These are phyloP conservation scores for Aurelia sp. DNA, from an alignment of 30 jellyfish, hydroid and myxozoan species.

Conservation along the genomic window DNA sequence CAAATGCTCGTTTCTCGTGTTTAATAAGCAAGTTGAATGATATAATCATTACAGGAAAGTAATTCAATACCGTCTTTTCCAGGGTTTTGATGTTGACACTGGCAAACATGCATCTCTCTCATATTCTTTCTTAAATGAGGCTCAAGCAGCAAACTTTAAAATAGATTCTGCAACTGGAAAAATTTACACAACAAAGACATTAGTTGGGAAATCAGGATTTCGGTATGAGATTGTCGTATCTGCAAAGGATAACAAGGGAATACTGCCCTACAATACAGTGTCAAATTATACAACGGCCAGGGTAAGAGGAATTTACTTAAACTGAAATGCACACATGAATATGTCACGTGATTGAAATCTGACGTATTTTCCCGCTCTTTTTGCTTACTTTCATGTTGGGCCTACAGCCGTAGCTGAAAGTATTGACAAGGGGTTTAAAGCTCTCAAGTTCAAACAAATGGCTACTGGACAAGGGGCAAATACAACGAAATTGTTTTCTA, in stretches of 20 bases:
- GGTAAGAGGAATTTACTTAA: constrained; percentile 20
- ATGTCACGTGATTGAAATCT: too few relatives aligned
- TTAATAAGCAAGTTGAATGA: too few relatives aligned
- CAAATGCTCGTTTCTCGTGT: too few relatives aligned
- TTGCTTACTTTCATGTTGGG: too few relatives aligned
- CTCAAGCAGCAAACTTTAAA: constrained; percentile 33
- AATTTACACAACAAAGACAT: constrained; percentile 24
- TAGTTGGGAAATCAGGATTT: constrained; percentile 51
- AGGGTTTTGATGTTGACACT: constrained; percentile 55
- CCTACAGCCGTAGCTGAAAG: too few relatives aligned
- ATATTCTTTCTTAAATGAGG: constrained; percentile 45
- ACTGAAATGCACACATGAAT: too few relatives aligned
- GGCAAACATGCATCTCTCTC: constrained; percentile 49
- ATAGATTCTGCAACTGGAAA: constrained; percentile 55
- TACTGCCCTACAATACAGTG: constrained; percentile 45
- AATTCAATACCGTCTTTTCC: not conserved
- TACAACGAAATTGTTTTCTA: too few relatives aligned
- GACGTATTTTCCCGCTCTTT: too few relatives aligned
- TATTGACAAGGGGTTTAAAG: too few relatives aligned
- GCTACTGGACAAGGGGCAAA: too few relatives aligned
- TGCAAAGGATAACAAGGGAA: constrained; percentile 64
- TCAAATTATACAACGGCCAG: constrained; percentile 71
- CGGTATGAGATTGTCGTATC: constrained; percentile 55
- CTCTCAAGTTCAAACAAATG: too few relatives aligned
- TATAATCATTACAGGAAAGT: too few relatives aligned